Evolutionary conservation across 2,797 vertebrate species (phyloP).

Genomic region (Furcifer pardalis): DNA sequence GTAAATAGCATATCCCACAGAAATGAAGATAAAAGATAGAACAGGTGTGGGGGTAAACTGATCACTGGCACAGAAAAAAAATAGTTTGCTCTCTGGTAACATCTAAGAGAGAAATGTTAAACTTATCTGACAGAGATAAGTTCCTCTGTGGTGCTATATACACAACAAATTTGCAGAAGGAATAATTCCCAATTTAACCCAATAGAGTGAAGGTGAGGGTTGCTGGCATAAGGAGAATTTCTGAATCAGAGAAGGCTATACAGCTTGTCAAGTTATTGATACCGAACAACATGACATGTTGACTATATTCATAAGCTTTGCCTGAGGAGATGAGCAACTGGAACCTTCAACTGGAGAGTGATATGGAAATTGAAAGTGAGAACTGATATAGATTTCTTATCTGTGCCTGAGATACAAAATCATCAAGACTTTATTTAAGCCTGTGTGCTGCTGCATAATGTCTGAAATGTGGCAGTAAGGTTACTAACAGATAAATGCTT

Average conservation of each 20-base stretch:
- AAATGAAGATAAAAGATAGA: neutral
- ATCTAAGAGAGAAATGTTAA: neutral
- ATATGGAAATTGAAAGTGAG: neutral
- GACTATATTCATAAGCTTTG: neutral
- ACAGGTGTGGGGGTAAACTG: neutral
- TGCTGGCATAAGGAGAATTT: neutral
- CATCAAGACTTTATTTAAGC: neutral
- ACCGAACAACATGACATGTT: neutral
- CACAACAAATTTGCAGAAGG: neutral
- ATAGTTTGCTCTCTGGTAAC: neutral
- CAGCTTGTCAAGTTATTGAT: neutral
- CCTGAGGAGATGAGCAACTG: neutral
- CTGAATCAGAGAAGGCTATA: neutral
- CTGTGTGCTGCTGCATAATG: neutral
- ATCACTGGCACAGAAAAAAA: neutral
- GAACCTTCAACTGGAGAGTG: neutral
- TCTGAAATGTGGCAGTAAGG: neutral
- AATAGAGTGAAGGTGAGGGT: neutral
- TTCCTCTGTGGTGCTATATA: neutral
- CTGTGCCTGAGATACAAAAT: neutral
- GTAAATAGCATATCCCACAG: no score
- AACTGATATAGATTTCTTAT: neutral
- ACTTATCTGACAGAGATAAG: neutral
- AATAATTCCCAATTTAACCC: neutral
- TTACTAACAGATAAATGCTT: no score